Evolutionary conservation across 2,888 invertebrate species (phyloP).

Genomic region (Lymantria monacha): DNA sequence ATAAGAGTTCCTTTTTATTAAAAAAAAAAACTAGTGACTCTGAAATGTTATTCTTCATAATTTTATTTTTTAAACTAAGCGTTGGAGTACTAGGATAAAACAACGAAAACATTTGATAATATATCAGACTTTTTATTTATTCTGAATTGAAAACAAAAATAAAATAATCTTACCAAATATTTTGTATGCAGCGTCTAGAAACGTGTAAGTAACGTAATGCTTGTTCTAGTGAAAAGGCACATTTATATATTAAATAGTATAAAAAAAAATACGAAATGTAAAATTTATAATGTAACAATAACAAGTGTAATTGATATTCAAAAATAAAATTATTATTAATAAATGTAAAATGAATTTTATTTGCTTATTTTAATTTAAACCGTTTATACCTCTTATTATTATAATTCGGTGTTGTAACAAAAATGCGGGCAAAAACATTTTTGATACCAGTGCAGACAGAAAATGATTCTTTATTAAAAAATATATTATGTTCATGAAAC

Average conservation of each 20-base stretch:
- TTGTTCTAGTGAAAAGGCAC: slow-evolving; percentile 44
- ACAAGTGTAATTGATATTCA: slow-evolving; percentile 75
- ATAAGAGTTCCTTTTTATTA: slow-evolving; percentile 58
- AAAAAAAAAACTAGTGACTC: slow-evolving; percentile 36
- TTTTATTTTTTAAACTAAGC: slow-evolving; percentile 32
- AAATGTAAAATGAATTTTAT: slow-evolving; percentile 53
- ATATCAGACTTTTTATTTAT: slow-evolving; percentile 4
- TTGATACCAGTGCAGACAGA: no score
- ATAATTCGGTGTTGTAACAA: no score
- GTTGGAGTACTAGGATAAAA: slow-evolving; percentile 36
- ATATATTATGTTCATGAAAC: no score
- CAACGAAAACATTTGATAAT: slow-evolving; percentile 36
- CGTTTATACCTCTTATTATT: no score
- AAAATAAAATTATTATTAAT: slow-evolving; percentile 72
- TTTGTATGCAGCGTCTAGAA: slow-evolving; percentile 18
- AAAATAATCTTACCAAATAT: slow-evolving; percentile 3
- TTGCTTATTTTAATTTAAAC: neutral
- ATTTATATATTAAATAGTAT: slow-evolving; percentile 52
- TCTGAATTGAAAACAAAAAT: neutral
- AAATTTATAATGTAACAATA: slow-evolving; percentile 69
- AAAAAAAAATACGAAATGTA: slow-evolving; percentile 55
- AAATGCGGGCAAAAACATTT: no score
- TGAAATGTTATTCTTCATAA: slow-evolving; percentile 67
- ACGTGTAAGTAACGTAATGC: slow-evolving; percentile 30
- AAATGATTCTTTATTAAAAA: no score